Evolutionary conservation across 2,888 invertebrate genomes (phyloP).

Genomic region (Campopleginae sp.): DNA sequence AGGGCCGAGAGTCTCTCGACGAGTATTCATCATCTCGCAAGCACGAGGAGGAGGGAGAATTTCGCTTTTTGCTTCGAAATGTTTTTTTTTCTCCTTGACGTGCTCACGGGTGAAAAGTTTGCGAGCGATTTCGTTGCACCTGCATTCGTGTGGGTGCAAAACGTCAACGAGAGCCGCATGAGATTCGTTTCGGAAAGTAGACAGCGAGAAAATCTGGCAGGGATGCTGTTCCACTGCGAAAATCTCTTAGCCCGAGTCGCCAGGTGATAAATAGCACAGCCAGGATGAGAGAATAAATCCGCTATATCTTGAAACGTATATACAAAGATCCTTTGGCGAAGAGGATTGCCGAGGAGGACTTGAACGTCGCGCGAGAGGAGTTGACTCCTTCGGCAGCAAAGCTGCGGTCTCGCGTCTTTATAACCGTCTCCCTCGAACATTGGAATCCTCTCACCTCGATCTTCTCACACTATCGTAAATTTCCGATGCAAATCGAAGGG

Average conservation of each 20-base stretch:
- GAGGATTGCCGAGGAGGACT: slow-evolving; percentile 50
- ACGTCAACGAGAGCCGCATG: slow-evolving; percentile 19
- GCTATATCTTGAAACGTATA: not conserved
- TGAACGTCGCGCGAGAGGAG: slow-evolving; percentile 47
- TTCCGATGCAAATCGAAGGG: slow-evolving; percentile 65
- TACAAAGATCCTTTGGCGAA: slow-evolving; percentile 29
- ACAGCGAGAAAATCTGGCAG: slow-evolving; percentile 41
- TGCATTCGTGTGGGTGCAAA: slow-evolving; percentile 18
- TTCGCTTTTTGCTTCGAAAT: slow-evolving; percentile 30
- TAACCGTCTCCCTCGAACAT: slow-evolving; percentile 4
- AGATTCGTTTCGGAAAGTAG: slow-evolving; percentile 36
- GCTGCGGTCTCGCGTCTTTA: slow-evolving; percentile 57
- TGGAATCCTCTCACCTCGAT: slow-evolving; percentile 50
- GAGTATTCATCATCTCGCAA: slow-evolving; percentile 65
- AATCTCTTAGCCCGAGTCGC: slow-evolving; percentile 65
- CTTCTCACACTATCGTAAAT: slow-evolving; percentile 57
- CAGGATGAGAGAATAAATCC: slow-evolving; percentile 8
- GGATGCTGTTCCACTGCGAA: slow-evolving; percentile 40
- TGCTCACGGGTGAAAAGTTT: slow-evolving; percentile 56
- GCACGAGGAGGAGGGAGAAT: slow-evolving; percentile 24
- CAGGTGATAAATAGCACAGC: slow-evolving; percentile 61
- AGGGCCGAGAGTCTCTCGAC: slow-evolving; percentile 55
- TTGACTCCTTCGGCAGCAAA: slow-evolving; percentile 57
- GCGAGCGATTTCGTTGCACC: slow-evolving; percentile 46
- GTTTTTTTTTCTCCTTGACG: slow-evolving; percentile 24